Evolutionary conservation across 1,140 invertebrate genomes (phyloP), one percentile per base, ranked within the genome.

Genomic region (Episyrphus balteatus): DNA sequence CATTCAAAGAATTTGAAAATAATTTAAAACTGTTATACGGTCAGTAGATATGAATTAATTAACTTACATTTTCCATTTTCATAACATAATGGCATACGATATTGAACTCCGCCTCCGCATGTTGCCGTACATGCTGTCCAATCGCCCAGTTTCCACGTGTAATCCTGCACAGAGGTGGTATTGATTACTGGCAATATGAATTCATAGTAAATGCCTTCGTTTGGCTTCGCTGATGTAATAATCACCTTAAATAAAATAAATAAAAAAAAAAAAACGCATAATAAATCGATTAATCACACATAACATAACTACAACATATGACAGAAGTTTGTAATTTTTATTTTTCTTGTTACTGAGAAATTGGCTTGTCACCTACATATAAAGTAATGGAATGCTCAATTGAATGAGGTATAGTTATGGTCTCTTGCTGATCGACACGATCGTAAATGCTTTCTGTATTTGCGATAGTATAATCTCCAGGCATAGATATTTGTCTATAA

Each of bases 51-150:
- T 8, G 8, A 26, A 26, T 26, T 26, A 5, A 26, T 19, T 9
- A 13, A 47, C 52, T 49, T 44, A 70, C 79, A 70, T 69, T 81
- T 70, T 59, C 72, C 72, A 30, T 62, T 75, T 64, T 87, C 82
- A 43, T 73, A 70, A 59, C 86, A 88, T 2, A 81, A 61, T 6
- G 82, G 73, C 47, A 73, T 68, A 1, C 79, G 77, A 33, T 77
- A 69, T 59, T 84, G 81, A 7, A 95, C 75, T 2, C 92, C 92
- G 5, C 91, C 91, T 1, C 89, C 91, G 66, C 92, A 95, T 3
- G 77, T 80, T 43, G 86, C 71, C 0, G 88, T 84, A 59, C 92
- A 95, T 3, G 74, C 63, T 1, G 82, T 81, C 68, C 77, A 89
- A 31, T 76, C 79, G 40, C 53, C 55, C 85, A 84, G 73, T 11